phyloP scores from a whole-genome alignment of 2,797 vertebrate genomes.

The Crocidura indochinensis region DNA sequence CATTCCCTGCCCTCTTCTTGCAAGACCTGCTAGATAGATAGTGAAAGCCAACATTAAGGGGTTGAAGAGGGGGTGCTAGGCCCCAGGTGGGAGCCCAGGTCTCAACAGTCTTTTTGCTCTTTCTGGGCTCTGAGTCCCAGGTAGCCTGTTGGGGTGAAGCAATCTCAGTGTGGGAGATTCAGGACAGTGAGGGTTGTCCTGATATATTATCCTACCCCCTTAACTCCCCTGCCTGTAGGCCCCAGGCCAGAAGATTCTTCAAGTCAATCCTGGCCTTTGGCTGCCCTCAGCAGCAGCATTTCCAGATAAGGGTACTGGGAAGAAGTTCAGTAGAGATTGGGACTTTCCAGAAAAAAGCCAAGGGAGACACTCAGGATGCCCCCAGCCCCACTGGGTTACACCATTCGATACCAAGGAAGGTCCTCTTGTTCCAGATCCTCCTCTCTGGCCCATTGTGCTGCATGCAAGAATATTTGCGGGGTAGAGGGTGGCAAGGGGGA shows the following conservation, averaged over 20 bases:
- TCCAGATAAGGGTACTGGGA: conserved; percentile 26
- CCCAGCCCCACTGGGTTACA: not conserved
- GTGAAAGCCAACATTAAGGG: conserved; percentile 14
- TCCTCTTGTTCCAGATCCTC: not conserved
- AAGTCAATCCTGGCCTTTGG: conserved; percentile 20
- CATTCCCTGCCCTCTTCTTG: not conserved
- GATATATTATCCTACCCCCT: not conserved
- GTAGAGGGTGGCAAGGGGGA: not conserved
- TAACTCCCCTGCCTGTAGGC: not conserved
- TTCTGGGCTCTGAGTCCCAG: not conserved
- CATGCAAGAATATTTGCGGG: not conserved
- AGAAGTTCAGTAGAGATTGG: conserved; percentile 61
- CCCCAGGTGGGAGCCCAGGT: not conserved
- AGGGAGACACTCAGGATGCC: not conserved
- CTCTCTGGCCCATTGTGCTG: not conserved
- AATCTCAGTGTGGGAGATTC: not conserved
- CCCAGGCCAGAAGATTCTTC: not conserved
- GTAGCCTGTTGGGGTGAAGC: not conserved
- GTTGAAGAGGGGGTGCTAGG: not conserved
- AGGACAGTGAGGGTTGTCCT: not conserved
- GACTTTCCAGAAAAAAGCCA: conserved; percentile 69
- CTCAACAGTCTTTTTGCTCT: not conserved
- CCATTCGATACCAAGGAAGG: not conserved
- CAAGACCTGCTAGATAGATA: not conserved
- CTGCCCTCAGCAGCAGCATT: not conserved